Evolutionary conservation across 2,888 invertebrate species (phyloP), one percentile per base, ranked within the genome.

Genomic region (Rhagium mordax): DNA sequence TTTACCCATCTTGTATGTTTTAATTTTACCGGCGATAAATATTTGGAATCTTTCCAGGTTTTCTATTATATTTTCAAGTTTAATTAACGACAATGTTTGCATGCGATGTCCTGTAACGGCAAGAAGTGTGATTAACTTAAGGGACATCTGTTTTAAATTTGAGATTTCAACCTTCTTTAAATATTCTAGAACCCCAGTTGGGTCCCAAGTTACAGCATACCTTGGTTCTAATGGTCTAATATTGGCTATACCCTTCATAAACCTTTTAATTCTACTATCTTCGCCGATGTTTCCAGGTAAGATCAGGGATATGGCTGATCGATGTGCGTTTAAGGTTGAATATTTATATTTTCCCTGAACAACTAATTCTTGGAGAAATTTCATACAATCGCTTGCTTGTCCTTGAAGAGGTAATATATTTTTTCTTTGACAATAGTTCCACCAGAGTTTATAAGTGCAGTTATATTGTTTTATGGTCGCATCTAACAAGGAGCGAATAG

Each of bases 401-500:
- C 7, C 16, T 51, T 51, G 8, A 15, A 51, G 51, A n/a, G 51
- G 51, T 15, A 18, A 18, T 51, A 51, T 4, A 51, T 51, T 51
- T 51, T 51, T 13, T 51, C 8, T 16, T 16, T 15, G n/a, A 8
- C 47, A 47, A 8, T n/a, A 47, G n/a, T 10, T 47, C 47, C 47
- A n/a, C 47, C 47, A 47, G 10, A 47, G n/a, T 47, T 47, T 47
- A 8, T 47, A 47, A 47, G 47, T 47, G n/a, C 13, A n/a, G 15
- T 24, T 59, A 21, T 59, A 59, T 16, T 59, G 59, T 16, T 59
- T 59, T 24, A 59, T 27, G 27, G 59, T 21, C 8, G 59, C 21
- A 7, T 33, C 24, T 2, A 24, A 27, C 18, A 59, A 13, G n/a
- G 59, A 59, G 6, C 13, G n/a, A 15, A 59, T 51, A 8, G 51